A percentile compares a stretch with the other conserved stretches of the same genome.
Evolutionary conservation across 2,113 vertebrate species (phyloP).

Genomic region (Uria aalge): DNA sequence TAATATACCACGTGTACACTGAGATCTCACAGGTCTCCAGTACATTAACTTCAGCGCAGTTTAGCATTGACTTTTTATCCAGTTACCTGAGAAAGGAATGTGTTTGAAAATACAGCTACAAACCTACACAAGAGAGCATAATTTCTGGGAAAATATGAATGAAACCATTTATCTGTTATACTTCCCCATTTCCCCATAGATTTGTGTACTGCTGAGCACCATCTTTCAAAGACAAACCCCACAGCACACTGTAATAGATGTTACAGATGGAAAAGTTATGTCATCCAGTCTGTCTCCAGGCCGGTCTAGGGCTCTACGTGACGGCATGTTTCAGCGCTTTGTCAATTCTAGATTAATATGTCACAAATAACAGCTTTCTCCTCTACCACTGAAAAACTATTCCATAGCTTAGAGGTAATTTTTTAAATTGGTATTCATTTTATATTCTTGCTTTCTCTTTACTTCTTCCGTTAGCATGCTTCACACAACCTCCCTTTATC

Average conservation of each 20-base stretch:
- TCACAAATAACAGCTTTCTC: constrained; percentile 42
- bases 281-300: constrained; percentile 14
- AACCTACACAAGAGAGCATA: neutral
- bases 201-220: constrained; percentile 23
- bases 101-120: constrained; percentile 26
- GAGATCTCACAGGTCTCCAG: neutral
- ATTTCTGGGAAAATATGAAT: constrained; percentile 59
- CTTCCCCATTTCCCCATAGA: neutral
- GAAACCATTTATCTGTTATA: constrained; percentile 31
- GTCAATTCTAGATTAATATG: constrained; percentile 35
- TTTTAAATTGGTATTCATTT: neutral
- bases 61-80: neutral
- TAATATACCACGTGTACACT: neutral
- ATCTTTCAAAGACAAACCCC: constrained; percentile 41
- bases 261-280: constrained; percentile 42
- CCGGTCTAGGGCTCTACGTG: neutral
- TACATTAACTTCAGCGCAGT: neutral
- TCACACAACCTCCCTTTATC: neutral
- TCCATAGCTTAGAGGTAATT: neutral
- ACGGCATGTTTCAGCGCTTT: constrained; percentile 36
- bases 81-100: neutral
- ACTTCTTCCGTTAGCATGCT: neutral
- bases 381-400: neutral
- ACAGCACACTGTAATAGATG: constrained; percentile 25
- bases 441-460: neutral